Conservation (phyloP, 2,888 invertebrate species). For the Agrenia bidenticulata region DNA sequence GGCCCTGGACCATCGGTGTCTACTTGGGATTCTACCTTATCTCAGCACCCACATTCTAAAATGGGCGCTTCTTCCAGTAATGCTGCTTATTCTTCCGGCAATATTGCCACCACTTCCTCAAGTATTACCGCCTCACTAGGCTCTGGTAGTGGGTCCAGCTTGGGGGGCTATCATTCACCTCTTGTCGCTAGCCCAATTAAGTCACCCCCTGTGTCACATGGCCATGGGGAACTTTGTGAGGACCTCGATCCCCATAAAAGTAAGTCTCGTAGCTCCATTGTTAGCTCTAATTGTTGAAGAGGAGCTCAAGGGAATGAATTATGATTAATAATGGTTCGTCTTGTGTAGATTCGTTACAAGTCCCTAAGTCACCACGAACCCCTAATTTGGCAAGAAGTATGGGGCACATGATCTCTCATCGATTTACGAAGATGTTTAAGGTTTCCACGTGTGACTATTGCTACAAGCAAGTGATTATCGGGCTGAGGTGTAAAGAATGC, state of each 20-base stretch:
- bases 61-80: slow-evolving; percentile 30
- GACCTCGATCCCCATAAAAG: slow-evolving; percentile 47
- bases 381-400: slow-evolving; percentile 74
- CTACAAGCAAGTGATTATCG: slow-evolving; percentile 82
- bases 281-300: too few species aligned
- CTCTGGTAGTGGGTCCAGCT: slow-evolving; percentile 24
- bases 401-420: slow-evolving; percentile 87
- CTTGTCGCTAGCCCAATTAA: slow-evolving; percentile 63
- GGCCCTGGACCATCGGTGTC: slow-evolving; percentile 54
- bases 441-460: slow-evolving; percentile 88
- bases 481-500: slow-evolving; percentile 90
- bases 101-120: slow-evolving; percentile 12
- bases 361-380: slow-evolving; percentile 73
- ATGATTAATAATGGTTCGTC: slow-evolving; percentile 37
- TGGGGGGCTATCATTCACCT: slow-evolving; percentile 58
- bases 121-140: slow-evolving; percentile 27
- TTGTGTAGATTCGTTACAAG: slow-evolving; percentile 59
- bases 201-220: slow-evolving; percentile 62
- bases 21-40: slow-evolving; percentile 32
- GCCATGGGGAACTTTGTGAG: slow-evolving; percentile 38
- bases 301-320: slow-evolving; percentile 13
- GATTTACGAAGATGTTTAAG: slow-evolving; percentile 85
- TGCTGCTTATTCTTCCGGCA: slow-evolving; percentile 21
- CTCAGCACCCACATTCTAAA: slow-evolving; percentile 15
- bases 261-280: slow-evolving; percentile 19